These are phyloP conservation scores for Sphecodes monilicornis DNA, from an alignment of 2,888 invertebrate species.

Conservation along the genomic window DNA sequence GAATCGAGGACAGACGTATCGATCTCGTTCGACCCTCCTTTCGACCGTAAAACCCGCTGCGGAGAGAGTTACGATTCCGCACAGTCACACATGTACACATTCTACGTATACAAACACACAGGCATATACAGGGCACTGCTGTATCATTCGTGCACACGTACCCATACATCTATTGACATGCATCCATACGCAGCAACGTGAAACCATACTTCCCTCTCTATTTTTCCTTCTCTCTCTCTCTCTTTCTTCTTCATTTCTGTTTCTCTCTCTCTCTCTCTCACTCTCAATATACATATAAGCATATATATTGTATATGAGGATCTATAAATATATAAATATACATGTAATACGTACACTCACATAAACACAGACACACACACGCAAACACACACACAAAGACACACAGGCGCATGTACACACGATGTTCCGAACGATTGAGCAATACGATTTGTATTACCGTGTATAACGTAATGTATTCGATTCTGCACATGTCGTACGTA, in stretches of 20 bases:
- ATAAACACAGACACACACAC: conserved; percentile 39
- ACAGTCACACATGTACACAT: conserved; percentile 24
- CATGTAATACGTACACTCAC: neutral
- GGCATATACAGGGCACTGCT: neutral
- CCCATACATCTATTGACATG: neutral
- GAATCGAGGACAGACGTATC: conserved; percentile 55
- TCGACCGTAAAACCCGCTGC: conserved; percentile 55
- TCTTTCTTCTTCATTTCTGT: neutral
- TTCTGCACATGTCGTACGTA: conserved; percentile 75
- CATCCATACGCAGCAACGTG: conserved; percentile 9
- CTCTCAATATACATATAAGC: neutral
- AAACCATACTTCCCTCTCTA: conserved; percentile 1
- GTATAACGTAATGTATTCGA: conserved; percentile 75
- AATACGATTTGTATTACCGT: conserved; percentile 75
- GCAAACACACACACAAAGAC: conserved; percentile 36
- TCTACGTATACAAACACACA: conserved; percentile 2
- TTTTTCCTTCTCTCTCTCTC: neutral
- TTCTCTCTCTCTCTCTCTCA: neutral
- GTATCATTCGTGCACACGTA: conserved; percentile 4
- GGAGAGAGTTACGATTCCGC: conserved; percentile 57
- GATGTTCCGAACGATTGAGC: conserved; percentile 74
- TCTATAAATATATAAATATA: conserved; percentile 25
- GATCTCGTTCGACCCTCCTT: conserved; percentile 64
- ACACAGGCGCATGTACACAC: conserved; percentile 62
- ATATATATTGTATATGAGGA: neutral